Evolutionary conservation across 2,113 vertebrate species (phyloP).

Genomic region (Phasianus colchicus): DNA sequence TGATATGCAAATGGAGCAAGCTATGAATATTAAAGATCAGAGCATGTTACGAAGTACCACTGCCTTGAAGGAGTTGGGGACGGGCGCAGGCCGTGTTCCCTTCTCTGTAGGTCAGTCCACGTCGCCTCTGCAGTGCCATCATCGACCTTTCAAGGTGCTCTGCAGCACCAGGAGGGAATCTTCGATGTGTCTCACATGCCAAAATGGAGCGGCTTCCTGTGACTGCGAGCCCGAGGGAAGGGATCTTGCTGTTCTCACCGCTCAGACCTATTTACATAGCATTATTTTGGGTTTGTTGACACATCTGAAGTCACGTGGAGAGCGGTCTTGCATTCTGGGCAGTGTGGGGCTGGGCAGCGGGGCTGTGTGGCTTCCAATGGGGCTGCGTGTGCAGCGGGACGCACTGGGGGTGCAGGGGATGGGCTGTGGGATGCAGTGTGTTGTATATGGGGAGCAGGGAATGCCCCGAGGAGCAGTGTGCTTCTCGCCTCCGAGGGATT

Average conservation of each 20-base stretch:
- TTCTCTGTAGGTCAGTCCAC: constrained; percentile 42
- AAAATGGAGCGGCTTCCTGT: constrained; percentile 22
- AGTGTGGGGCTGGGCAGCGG: neutral
- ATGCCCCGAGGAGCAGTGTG: constrained; percentile 68
- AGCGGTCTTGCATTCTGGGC: rapidly evolving
- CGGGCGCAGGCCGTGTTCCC: neutral
- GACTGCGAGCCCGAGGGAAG: neutral
- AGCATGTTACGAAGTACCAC: constrained; percentile 45
- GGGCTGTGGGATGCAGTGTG: neutral
- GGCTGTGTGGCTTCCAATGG: neutral
- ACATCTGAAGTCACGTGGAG: neutral
- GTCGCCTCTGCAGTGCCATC: neutral
- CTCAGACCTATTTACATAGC: rapidly evolving
- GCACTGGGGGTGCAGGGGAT: too few relatives aligned
- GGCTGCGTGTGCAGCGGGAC: too few relatives aligned
- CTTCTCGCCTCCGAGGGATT: constrained; percentile 70
- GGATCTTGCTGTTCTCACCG: rapidly evolving
- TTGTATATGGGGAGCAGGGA: neutral
- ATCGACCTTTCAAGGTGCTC: constrained; percentile 65
- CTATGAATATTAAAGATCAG: constrained; percentile 80
- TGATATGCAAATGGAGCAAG: constrained; percentile 76
- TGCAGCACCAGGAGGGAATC: constrained; percentile 52
- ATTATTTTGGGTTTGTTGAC: neutral
- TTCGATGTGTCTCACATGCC: constrained; percentile 18
- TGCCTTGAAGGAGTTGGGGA: constrained; percentile 41